Evolutionary conservation across 2,888 invertebrate genomes (phyloP).

Genomic region (Gymnocheta viridis): DNA sequence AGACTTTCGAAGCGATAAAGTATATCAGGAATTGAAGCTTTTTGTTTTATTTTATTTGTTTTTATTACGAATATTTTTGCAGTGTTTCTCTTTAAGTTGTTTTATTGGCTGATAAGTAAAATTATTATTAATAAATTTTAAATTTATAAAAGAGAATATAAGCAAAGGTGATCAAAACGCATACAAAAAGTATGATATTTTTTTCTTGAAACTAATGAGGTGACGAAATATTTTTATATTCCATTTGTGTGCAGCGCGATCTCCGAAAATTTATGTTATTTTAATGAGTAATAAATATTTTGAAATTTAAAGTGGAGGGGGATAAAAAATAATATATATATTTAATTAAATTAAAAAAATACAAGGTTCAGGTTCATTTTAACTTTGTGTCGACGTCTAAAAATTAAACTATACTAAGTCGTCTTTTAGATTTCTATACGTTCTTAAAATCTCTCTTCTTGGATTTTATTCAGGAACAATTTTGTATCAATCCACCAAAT

Average conservation of each 20-base stretch:
- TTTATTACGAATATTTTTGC: background rate
- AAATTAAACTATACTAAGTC: background rate
- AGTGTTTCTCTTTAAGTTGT: background rate
- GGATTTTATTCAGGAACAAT: too few species aligned
- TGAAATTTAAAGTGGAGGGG: background rate
- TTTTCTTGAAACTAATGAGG: constrained; percentile 19
- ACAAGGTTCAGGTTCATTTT: background rate
- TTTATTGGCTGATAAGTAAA: background rate
- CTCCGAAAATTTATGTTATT: constrained; percentile 23
- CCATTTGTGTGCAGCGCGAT: constrained; percentile 9
- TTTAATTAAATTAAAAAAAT: background rate
- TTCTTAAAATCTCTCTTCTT: too few species aligned
- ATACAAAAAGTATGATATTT: background rate
- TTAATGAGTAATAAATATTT: constrained; percentile 25
- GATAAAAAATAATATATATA: background rate
- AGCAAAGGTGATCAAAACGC: constrained; percentile 13
- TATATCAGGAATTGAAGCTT: background rate
- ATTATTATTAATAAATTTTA: constrained; percentile 1
- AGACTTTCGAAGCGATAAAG: constrained; percentile 18
- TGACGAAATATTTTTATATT: constrained; percentile 34
- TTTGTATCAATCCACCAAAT: too few species aligned
- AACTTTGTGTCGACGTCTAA: background rate
- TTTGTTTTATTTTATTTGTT: background rate
- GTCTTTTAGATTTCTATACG: background rate
- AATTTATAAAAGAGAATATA: background rate